Evolutionary conservation across 1,140 invertebrate genomes (phyloP).

Genomic region (Lepeophtheirus salmonis): DNA sequence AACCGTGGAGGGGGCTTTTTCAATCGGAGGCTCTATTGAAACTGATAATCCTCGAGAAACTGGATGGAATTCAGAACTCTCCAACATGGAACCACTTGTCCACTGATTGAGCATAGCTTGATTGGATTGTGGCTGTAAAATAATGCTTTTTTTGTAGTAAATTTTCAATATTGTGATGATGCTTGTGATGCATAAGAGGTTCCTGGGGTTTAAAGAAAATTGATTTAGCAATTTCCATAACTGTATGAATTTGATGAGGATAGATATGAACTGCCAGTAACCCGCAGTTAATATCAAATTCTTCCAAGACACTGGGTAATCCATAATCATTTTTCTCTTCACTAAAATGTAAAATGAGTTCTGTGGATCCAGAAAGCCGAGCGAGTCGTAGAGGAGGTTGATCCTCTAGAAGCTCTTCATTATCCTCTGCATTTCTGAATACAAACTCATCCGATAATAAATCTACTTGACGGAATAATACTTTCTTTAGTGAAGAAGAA

Average conservation of each 20-base stretch:
- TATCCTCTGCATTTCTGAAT: background rate
- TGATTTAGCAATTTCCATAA: background rate
- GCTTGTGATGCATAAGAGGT: background rate
- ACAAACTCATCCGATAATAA: conserved; percentile 9
- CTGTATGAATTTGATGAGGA: conserved; percentile 15
- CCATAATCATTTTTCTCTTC: conserved; percentile 6
- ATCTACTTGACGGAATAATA: background rate
- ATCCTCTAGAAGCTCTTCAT: background rate
- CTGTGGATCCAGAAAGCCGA: background rate
- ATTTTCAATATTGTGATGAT: conserved; percentile 1
- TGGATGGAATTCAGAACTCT: conserved; percentile 12
- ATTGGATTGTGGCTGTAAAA: background rate
- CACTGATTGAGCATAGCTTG: background rate
- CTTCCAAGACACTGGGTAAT: conserved; percentile 6
- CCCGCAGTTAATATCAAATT: conserved; percentile 7
- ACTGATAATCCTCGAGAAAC: background rate
- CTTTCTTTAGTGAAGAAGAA: background rate
- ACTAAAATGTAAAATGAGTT: conserved; percentile 6
- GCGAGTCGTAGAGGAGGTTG: conserved; percentile 8
- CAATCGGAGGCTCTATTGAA: too few species aligned
- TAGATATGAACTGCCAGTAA: conserved; percentile 6
- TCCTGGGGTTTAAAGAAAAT: background rate
- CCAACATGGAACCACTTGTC: background rate
- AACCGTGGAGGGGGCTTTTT: background rate
- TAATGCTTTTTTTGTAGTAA: conserved; percentile 11